Conservation (phyloP, 2,888 invertebrate species). For the Torymus aiolomorphi region DNA sequence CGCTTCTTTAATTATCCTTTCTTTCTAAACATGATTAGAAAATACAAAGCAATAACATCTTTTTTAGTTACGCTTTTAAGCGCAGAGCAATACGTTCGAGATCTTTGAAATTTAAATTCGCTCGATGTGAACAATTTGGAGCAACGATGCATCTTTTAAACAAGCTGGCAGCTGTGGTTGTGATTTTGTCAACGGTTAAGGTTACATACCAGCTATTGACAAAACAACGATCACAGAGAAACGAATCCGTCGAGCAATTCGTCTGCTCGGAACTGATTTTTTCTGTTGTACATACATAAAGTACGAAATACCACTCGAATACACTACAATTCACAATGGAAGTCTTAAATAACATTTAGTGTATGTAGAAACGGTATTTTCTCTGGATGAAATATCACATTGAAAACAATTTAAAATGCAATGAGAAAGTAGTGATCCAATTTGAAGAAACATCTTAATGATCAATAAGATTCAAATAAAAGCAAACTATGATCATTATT, state of each 20-base stretch:
- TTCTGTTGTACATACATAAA: conserved; percentile 22
- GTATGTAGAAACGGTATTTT: conserved; percentile 26
- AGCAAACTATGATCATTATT: too few species aligned
- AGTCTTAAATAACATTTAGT: conserved; percentile 31
- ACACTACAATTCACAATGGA: conserved; percentile 26
- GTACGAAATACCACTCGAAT: conserved; percentile 21
- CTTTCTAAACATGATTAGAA: conserved; percentile 29
- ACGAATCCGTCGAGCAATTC: conserved; percentile 38
- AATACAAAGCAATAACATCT: conserved; percentile 39
- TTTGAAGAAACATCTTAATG: too few species aligned
- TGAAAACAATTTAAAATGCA: conserved; percentile 30
- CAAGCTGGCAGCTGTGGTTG: conserved; percentile 25
- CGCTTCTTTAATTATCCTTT: conserved; percentile 10
- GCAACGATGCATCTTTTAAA: conserved; percentile 54
- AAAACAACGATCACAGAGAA: conserved; percentile 35
- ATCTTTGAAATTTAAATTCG: conserved; percentile 30
- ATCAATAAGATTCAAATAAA: too few species aligned
- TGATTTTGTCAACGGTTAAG: conserved; percentile 15
- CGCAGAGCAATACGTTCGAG: conserved; percentile 8
- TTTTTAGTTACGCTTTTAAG: not conserved
- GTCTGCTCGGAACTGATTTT: conserved; percentile 22
- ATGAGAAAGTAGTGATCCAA: not conserved
- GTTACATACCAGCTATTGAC: not conserved
- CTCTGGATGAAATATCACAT: conserved; percentile 22
- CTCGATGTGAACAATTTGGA: conserved; percentile 33